Evolutionary conservation across 2,797 vertebrate genomes (phyloP).

Genomic region (Siniperca scherzeri): DNA sequence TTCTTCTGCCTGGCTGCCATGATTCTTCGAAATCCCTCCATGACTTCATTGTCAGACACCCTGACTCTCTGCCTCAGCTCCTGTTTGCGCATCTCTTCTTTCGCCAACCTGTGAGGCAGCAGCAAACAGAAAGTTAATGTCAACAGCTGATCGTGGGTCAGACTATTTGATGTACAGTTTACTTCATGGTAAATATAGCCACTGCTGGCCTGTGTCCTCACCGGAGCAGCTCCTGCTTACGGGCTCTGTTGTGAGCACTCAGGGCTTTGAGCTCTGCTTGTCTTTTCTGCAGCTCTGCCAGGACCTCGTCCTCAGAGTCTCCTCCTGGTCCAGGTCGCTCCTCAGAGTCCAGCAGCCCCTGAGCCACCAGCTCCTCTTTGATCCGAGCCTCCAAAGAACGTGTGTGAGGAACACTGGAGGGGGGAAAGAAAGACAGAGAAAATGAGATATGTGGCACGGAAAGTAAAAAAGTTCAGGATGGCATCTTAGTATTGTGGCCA

Average conservation of each 20-base stretch:
- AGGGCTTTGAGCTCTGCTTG: conserved; percentile 97
- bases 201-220: conserved; percentile 70
- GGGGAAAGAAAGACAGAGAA: background rate
- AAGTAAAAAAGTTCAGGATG: background rate
- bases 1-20: conserved; percentile 99
- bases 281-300: conserved; percentile 95
- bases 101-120: conserved; percentile 87
- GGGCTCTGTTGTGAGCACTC: conserved; percentile 92
- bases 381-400: conserved; percentile 96
- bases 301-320: conserved; percentile 95
- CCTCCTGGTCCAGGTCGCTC: conserved; percentile 92
- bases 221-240: conserved; percentile 96
- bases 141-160: background rate
- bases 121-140: background rate
- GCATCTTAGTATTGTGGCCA: background rate
- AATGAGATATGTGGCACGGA: background rate
- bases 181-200: background rate
- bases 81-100: conserved; percentile 96
- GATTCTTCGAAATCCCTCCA: conserved; percentile 98
- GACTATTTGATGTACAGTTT: background rate
- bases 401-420: conserved; percentile 93
- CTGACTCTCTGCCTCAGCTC: conserved; percentile 96
- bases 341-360: conserved; percentile 95
- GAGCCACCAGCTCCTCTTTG: conserved; percentile 97
- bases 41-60: conserved; percentile 97